Evolutionary conservation across 2,113 vertebrate genomes (phyloP).

Genomic region (Spilogale gracilis): DNA sequence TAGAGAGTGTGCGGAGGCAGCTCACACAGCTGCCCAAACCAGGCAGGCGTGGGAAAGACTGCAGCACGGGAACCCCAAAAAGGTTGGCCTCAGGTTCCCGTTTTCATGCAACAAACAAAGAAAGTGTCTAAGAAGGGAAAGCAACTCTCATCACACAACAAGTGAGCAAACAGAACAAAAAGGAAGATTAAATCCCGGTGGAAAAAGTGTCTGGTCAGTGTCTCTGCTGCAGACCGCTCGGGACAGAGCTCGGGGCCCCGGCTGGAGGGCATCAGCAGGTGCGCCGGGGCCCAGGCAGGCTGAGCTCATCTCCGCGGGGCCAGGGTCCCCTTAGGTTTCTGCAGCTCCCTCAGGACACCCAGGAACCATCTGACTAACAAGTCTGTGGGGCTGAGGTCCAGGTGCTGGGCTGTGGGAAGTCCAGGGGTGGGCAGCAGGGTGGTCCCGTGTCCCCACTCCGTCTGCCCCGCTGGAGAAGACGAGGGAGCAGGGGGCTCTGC

Average conservation of each 20-base stretch:
- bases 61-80: fast-evolving
- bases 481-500: neutral
- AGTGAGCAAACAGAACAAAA: neutral
- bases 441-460: neutral
- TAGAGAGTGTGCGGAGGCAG: fast-evolving
- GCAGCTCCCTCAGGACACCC: neutral
- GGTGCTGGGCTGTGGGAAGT: neutral
- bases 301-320: too few species aligned
- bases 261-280: neutral
- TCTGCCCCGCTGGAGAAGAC: neutral
- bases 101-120: neutral
- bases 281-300: neutral
- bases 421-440: fast-evolving
- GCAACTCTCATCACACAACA: neutral
- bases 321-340: neutral
- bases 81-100: neutral
- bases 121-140: neutral
- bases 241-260: neutral
- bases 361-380: neutral
- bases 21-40: neutral
- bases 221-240: too few species aligned
- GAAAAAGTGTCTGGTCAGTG: too few species aligned
- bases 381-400: neutral
- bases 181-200: too few species aligned
- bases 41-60: neutral